phyloP scores from a whole-genome alignment of 2,888 invertebrate species.

The Catocala fraxini region DNA sequence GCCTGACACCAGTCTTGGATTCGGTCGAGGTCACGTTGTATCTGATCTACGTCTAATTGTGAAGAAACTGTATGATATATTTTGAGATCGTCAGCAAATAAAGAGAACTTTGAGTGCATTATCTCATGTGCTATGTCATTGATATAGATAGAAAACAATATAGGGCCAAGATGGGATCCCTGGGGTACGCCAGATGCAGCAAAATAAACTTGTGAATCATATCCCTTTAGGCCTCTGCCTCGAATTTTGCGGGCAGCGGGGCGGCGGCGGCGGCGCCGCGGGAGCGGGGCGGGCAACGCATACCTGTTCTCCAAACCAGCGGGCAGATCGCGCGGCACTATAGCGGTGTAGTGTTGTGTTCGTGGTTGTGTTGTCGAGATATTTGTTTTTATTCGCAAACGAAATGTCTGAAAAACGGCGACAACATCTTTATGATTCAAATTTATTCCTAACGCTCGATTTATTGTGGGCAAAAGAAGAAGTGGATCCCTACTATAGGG shows the following conservation, averaged over 20 bases:
- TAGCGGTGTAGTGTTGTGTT: constrained; percentile 28
- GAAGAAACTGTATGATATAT: no score
- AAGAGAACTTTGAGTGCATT: no score
- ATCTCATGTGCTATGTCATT: no score
- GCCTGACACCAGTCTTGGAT: no score
- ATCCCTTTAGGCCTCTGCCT: constrained; percentile 3
- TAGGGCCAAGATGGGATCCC: no score
- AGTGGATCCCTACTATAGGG: neutral
- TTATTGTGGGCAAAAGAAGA: constrained; percentile 2
- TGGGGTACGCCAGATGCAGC: no score
- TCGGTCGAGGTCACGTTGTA: no score
- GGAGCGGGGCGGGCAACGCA: constrained; percentile 34
- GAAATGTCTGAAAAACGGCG: constrained; percentile 13
- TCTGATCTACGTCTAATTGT: no score
- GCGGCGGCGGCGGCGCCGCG: constrained; percentile 24
- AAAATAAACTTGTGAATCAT: no score
- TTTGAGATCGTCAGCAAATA: no score
- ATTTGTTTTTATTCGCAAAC: constrained; percentile 11
- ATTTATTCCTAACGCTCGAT: constrained; percentile 11
- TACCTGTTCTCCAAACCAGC: constrained; percentile 36
- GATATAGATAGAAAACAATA: no score
- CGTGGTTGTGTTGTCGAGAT: constrained; percentile 25
- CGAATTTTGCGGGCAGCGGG: constrained; percentile 2
- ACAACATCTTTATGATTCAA: constrained; percentile 22
- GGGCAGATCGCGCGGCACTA: constrained; percentile 14